These are phyloP conservation scores for Heliconius sara DNA, from an alignment of 2,888 invertebrate genomes.

Conservation along the genomic window DNA sequence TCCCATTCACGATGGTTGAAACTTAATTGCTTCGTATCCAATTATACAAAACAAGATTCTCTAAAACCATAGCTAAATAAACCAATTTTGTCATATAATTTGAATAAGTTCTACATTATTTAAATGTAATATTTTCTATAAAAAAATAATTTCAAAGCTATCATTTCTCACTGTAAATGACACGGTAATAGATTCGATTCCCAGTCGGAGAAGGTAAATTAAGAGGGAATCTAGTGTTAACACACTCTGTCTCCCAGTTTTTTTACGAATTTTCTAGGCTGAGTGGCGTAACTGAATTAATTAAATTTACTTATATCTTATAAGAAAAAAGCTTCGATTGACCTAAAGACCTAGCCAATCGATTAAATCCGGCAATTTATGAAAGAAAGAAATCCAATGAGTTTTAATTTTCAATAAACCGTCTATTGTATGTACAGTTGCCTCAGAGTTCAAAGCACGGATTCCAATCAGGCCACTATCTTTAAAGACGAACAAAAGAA, in stretches of 20 bases:
- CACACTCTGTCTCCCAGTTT: too few relatives aligned
- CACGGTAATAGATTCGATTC: too few relatives aligned
- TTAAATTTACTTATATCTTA: neutral
- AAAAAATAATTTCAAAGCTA: neutral
- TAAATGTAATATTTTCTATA: neutral
- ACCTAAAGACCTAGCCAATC: neutral
- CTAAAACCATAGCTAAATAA: conserved; percentile 2
- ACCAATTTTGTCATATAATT: conserved; percentile 11
- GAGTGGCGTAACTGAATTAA: too few relatives aligned
- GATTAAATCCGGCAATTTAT: conserved; percentile 14
- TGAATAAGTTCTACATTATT: neutral
- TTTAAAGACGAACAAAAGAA: conserved; percentile 45
- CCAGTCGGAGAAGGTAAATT: too few relatives aligned
- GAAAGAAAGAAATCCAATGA: conserved; percentile 16
- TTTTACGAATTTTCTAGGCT: too few relatives aligned
- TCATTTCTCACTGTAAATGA: too few relatives aligned
- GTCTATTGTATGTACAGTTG: conserved; percentile 39
- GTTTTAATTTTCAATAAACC: conserved; percentile 41
- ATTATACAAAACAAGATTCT: conserved; percentile 11
- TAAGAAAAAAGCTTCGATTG: neutral
- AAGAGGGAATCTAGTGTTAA: too few relatives aligned
- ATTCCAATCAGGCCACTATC: conserved; percentile 63
- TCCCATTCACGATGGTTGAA: conserved; percentile 4
- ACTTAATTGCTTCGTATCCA: conserved; percentile 18
- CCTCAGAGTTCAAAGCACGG: conserved; percentile 47